phyloP scores from a whole-genome alignment of 2,888 invertebrate species.

The Drosophila nr. fundita region DNA sequence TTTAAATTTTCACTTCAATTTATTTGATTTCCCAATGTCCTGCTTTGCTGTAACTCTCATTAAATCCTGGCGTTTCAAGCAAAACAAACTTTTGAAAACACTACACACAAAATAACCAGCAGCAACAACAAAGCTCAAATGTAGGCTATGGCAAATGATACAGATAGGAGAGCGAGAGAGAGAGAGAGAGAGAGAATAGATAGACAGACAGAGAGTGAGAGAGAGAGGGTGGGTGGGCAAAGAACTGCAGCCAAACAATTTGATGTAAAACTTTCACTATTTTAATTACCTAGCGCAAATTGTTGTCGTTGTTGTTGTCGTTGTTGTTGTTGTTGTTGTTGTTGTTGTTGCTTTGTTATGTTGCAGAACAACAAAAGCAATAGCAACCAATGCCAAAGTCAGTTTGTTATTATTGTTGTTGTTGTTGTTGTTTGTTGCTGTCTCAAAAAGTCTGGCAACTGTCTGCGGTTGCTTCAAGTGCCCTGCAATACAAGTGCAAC shows the following conservation, averaged over 20 bases:
- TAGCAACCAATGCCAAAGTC: slow-evolving; percentile 44
- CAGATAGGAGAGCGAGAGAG: neutral
- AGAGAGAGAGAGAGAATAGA: neutral
- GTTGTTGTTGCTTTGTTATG: slow-evolving; percentile 33
- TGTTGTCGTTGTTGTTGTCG: slow-evolving; percentile 1
- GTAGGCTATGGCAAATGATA: slow-evolving; percentile 67
- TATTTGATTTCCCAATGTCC: neutral
- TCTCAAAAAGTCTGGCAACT: slow-evolving; percentile 71
- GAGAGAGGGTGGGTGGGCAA: neutral
- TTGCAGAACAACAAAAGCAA: slow-evolving; percentile 19
- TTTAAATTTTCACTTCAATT: neutral
- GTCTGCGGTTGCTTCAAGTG: slow-evolving; percentile 70
- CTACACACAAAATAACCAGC: slow-evolving; percentile 5
- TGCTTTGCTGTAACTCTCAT: slow-evolving; percentile 15
- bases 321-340: neutral
- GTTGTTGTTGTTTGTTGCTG: slow-evolving; percentile 42
- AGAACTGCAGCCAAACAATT: slow-evolving; percentile 31
- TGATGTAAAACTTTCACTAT: slow-evolving; percentile 73
- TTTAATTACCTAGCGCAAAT: slow-evolving; percentile 70
- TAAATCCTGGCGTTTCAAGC: slow-evolving; percentile 10
- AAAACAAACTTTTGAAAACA: slow-evolving; percentile 38
- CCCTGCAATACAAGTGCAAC: slow-evolving; percentile 52
- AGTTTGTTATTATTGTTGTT: slow-evolving; percentile 35
- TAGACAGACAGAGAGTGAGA: neutral
- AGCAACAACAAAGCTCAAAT: slow-evolving; percentile 60